phyloP scores from a whole-genome alignment of 2,888 invertebrate genomes.

The Xiphydria camelus region DNA sequence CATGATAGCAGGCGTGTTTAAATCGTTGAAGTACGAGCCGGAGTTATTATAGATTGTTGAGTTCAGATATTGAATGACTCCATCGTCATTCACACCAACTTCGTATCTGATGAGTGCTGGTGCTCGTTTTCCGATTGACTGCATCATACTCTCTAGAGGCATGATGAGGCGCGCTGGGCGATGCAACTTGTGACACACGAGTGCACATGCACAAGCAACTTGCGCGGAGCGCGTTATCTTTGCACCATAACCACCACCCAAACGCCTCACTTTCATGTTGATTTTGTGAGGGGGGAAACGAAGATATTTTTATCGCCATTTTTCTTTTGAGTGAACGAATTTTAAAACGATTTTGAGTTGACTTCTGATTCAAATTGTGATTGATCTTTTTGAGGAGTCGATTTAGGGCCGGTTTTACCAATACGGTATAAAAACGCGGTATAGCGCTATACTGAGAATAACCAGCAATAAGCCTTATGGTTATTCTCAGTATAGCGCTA shows the following conservation, averaged over 20 bases:
- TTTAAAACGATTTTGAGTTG: no score
- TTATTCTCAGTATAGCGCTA: no score
- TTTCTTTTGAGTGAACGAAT: not conserved
- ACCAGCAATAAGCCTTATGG: no score
- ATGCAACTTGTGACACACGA: slow-evolving; percentile 68
- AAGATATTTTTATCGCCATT: not conserved
- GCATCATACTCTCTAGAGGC: slow-evolving; percentile 74
- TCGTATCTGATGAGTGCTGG: slow-evolving; percentile 69
- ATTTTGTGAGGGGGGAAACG: slow-evolving; percentile 60
- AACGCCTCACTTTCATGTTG: slow-evolving; percentile 70
- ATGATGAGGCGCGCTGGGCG: slow-evolving; percentile 74
- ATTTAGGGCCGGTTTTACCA: no score
- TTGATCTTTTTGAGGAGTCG: no score
- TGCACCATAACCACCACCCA: slow-evolving; percentile 82
- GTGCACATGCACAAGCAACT: slow-evolving; percentile 68
- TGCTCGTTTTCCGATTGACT: slow-evolving; percentile 69
- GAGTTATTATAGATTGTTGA: slow-evolving; percentile 39
- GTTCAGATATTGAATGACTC: slow-evolving; percentile 70
- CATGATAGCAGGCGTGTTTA: slow-evolving; percentile 47
- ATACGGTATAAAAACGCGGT: no score
- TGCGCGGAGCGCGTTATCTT: slow-evolving; percentile 70
- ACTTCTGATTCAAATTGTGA: no score
- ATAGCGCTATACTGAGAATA: no score
- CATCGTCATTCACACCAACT: slow-evolving; percentile 66
- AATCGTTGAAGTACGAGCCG: slow-evolving; percentile 59